These are phyloP conservation scores for Whitmania pigra DNA, from an alignment of 1,140 invertebrate species.

Conservation along the genomic window DNA sequence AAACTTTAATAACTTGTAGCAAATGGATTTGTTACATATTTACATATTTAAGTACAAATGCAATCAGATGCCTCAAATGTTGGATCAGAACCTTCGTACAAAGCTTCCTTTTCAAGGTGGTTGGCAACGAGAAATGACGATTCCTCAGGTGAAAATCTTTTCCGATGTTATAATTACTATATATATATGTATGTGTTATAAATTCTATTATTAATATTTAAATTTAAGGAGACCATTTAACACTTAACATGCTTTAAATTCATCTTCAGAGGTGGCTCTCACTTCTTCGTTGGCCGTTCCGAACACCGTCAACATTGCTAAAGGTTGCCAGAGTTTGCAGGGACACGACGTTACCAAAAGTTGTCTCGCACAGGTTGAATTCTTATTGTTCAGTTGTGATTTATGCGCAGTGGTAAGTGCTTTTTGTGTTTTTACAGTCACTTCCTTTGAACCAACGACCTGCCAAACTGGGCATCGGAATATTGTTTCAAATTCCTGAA, in stretches of 20 bases:
- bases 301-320: neutral
- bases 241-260: constrained; percentile 25
- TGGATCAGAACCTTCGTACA: too few relatives aligned
- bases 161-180: too few relatives aligned
- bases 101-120: too few relatives aligned
- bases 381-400: too few relatives aligned
- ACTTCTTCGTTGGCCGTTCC: constrained; percentile 15
- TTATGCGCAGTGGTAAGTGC: neutral
- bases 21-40: too few relatives aligned
- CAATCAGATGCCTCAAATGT: too few relatives aligned
- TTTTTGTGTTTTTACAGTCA: constrained; percentile 18
- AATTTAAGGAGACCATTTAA: constrained; percentile 2
- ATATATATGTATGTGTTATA: too few relatives aligned
- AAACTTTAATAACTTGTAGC: too few relatives aligned
- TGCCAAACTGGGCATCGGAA: constrained; percentile 47
- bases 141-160: constrained; percentile 18
- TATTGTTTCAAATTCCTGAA: constrained; percentile 41
- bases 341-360: neutral
- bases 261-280: constrained; percentile 20
- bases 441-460: constrained; percentile 25
- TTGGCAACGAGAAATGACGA: too few relatives aligned
- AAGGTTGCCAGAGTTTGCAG: neutral
- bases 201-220: too few relatives aligned
- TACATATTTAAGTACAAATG: too few relatives aligned
- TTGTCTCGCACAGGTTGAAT: neutral